phyloP scores from a whole-genome alignment of 2,888 invertebrate species.

The Tetranychus truncatus region DNA sequence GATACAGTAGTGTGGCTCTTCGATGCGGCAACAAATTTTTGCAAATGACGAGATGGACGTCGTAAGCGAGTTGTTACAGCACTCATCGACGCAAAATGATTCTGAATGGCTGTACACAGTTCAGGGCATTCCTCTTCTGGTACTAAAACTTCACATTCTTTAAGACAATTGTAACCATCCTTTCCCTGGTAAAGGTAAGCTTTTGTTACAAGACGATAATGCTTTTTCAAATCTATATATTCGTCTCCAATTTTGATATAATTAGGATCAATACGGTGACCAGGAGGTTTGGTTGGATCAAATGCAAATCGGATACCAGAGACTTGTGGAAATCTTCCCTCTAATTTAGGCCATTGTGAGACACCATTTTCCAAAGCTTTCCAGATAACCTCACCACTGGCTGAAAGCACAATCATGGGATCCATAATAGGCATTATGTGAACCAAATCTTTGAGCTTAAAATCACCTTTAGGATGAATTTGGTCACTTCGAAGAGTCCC shows the following conservation, averaged over 20 bases:
- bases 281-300: constrained; percentile 43
- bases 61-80: constrained; percentile 5
- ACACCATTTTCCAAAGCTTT: constrained; percentile 65
- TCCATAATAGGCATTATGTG: constrained; percentile 70
- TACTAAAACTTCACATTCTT: constrained; percentile 52
- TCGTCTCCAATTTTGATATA: constrained; percentile 68
- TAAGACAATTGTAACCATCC: constrained; percentile 66
- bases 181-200: constrained; percentile 59
- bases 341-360: constrained; percentile 62
- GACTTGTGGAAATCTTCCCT: constrained; percentile 61
- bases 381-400: constrained; percentile 47
- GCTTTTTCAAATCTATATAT: constrained; percentile 46
- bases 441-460: constrained; percentile 61
- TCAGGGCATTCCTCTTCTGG: constrained; percentile 69
- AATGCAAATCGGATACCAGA: constrained; percentile 40
- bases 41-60: not conserved
- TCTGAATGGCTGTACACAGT: constrained; percentile 61
- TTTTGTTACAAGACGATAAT: constrained; percentile 60
- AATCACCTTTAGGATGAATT: constrained; percentile 61
- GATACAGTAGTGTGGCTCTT: not conserved
- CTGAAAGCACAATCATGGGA: constrained; percentile 54
- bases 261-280: constrained; percentile 47
- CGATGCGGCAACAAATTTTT: not conserved
- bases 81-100: constrained; percentile 55
- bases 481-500: constrained; percentile 61